A percentile compares a stretch with the other conserved stretches of the same genome.
phyloP scores from a whole-genome alignment of 1,140 invertebrate species.

The Lasioglossum albipes region DNA sequence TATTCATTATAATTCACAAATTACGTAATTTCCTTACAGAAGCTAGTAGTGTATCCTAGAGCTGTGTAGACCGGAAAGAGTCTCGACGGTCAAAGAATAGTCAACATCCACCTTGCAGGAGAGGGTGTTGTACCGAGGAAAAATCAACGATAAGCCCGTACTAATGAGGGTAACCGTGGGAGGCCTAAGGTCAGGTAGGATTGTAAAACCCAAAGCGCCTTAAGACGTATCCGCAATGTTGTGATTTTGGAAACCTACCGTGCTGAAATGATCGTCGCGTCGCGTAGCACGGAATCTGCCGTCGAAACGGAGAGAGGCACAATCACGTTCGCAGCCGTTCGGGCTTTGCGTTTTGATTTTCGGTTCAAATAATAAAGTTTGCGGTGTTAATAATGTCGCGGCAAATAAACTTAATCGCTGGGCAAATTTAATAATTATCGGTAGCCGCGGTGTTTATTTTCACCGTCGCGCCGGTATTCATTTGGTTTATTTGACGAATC shows the following conservation, averaged over 20 bases:
- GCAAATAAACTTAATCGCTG: conserved; percentile 28
- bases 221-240: conserved; percentile 67
- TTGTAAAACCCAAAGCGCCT: conserved; percentile 65
- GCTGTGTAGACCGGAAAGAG: not conserved
- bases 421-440: conserved; percentile 41
- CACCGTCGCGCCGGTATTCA: not conserved
- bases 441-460: conserved; percentile 4
- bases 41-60: no score
- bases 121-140: not conserved
- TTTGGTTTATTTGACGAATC: conserved; percentile 4
- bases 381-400: conserved; percentile 33
- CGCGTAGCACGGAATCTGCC: no score
- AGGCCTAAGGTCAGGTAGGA: conserved; percentile 55
- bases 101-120: not conserved
- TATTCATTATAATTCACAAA: no score
- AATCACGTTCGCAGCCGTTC: no score
- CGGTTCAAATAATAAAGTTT: conserved; percentile 8
- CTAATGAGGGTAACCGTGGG: conserved; percentile 67
- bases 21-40: no score
- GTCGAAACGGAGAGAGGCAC: no score
- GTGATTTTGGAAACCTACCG: conserved; percentile 55
- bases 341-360: not conserved
- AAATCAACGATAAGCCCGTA: conserved; percentile 61
- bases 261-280: not conserved
- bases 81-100: not conserved